phyloP scores from a whole-genome alignment of 1,140 invertebrate species.

The Drosophila miranda region DNA sequence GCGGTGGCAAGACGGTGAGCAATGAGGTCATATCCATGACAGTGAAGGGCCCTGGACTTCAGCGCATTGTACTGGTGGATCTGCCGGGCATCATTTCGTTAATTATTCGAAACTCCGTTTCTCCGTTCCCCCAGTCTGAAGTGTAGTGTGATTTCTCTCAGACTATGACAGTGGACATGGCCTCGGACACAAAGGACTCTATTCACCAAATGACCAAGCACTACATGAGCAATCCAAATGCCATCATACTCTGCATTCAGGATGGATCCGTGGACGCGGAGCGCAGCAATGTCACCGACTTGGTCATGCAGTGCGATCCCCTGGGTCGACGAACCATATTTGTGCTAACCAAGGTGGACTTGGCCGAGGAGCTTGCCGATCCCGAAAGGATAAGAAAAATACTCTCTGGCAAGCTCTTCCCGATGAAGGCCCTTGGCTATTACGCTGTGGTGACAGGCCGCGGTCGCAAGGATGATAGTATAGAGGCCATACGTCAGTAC shows the following conservation, averaged over 20 bases:
- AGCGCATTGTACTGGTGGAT: conserved; percentile 99
- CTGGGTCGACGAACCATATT: conserved; percentile 98
- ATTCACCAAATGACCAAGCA: conserved; percentile 94
- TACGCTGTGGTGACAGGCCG: conserved; percentile 99
- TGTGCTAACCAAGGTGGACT: conserved; percentile 98
- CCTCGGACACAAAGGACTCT: conserved; percentile 95
- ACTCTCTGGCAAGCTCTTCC: conserved; percentile 97
- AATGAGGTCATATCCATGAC: conserved; percentile 98
- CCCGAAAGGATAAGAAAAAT: conserved; percentile 98
- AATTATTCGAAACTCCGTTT: not conserved
- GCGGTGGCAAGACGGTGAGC: conserved; percentile 96
- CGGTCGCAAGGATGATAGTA: conserved; percentile 95
- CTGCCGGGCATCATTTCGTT: conserved; percentile 97
- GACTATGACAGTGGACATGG: conserved; percentile 98
- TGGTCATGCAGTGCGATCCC: conserved; percentile 98
- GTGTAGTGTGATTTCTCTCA: conserved; percentile 4
- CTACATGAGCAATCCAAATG: conserved; percentile 99
- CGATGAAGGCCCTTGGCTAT: conserved; percentile 99
- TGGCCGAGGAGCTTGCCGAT: conserved; percentile 97
- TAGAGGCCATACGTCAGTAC: conserved; percentile 96
- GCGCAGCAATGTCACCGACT: conserved; percentile 98
- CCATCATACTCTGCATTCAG: conserved; percentile 99
- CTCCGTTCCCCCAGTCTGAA: not conserved
- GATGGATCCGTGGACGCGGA: conserved; percentile 99
- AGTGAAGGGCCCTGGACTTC: conserved; percentile 97